Base-by-base conservation (phyloP, 2,797 vertebrate species). In the Halcyon badia region DNA sequence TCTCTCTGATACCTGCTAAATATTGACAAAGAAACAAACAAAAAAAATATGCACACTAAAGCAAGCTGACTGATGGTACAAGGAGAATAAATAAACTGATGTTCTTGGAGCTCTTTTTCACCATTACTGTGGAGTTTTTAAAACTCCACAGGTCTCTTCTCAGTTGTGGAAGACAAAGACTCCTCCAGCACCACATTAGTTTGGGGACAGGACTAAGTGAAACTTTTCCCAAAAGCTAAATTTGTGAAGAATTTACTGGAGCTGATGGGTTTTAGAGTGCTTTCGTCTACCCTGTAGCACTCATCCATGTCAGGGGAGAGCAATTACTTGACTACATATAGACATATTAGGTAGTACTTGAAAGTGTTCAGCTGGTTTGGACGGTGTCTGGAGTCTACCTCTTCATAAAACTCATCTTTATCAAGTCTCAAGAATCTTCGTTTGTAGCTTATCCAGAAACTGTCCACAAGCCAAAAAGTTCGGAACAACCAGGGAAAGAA, bases 11-110 rank as follows among this genome's bases (percentile, higher is more conserved):
- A 37, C 2, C 8, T 46, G 49, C n/a, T 71, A 80, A 90, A 80
- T 80, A 75, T 46, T 87, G 87, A 75, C 48, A 49, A 60, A 60
- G 48, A 64, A 64, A 33, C 6, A 77, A 77, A 51, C 26, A 84
- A 58, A 31, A 51, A 61, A 57, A 33, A 26, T 2, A 35, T 0
- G 1, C 0, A 0, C 1, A 2, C 44, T 2, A 3, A 87, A 87
- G 13, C 31, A 52, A 81, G 52, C 28, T 78, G 85, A 83, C 42
- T 56, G 61, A 10, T 61, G 19, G 20, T 22, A 28, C 22, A 35
- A 68, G 39, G 42, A 68, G 9, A 39, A 16, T 54, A 91, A 90
- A 71, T 25, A 52, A 68, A 7, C 11, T n/a, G 48, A n/a, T 72
- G 37, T 46, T 16, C 26, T 60, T 56, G 35, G 26, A 33, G 12